Evolutionary conservation across 1,140 invertebrate genomes (phyloP).

Genomic region (Sitophilus oryzae): DNA sequence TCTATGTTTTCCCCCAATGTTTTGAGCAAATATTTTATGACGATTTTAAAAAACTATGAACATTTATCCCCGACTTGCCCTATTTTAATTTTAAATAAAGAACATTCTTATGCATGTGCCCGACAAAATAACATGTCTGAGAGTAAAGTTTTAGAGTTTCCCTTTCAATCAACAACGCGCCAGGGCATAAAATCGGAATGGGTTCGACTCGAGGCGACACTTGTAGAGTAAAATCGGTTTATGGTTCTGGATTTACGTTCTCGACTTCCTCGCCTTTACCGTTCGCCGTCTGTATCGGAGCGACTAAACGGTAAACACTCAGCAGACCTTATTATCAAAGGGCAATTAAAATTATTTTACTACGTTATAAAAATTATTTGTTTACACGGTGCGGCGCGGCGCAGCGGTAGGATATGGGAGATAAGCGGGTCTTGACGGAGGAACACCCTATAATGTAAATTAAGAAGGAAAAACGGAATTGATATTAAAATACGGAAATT

Average conservation of each 20-base stretch:
- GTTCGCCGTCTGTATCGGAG: too few relatives aligned
- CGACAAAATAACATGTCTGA: too few relatives aligned
- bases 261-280: slow-evolving; percentile 22
- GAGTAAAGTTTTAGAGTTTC: slow-evolving; percentile 20
- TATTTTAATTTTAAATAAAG: too few relatives aligned
- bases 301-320: slow-evolving; percentile 17
- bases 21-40: too few relatives aligned
- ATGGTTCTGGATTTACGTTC: slow-evolving; percentile 17
- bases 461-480: too few relatives aligned
- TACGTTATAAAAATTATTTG: neutral
- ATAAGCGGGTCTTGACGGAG: too few relatives aligned
- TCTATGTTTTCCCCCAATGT: too few relatives aligned
- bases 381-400: neutral
- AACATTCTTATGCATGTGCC: too few relatives aligned
- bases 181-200: neutral
- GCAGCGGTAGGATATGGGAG: neutral
- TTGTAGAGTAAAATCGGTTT: slow-evolving; percentile 14
- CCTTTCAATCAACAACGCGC: slow-evolving; percentile 20
- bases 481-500: too few relatives aligned
- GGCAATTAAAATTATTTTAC: neutral
- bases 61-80: too few relatives aligned
- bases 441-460: too few relatives aligned
- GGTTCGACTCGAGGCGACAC: slow-evolving; percentile 15
- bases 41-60: too few relatives aligned
- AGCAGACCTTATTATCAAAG: slow-evolving; percentile 4